Evolutionary conservation across 30 jellyfish, hydroid and myxozoan species (phyloP).

Genomic region (Turritopsis rubra): DNA sequence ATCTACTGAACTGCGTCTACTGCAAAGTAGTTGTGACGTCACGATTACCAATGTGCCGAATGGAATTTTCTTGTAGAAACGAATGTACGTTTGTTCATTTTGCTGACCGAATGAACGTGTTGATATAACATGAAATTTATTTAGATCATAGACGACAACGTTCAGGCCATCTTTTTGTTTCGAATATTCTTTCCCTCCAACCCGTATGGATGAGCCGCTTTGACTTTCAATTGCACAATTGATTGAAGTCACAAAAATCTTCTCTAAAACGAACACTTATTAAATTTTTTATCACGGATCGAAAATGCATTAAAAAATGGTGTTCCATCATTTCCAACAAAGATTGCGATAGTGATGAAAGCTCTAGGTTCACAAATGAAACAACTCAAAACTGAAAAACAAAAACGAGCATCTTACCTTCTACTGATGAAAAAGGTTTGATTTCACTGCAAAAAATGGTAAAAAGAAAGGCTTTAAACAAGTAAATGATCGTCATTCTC

Average conservation of each 20-base stretch:
- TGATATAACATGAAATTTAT: neutral
- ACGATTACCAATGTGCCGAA: neutral
- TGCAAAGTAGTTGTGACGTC: slow-evolving; percentile 20
- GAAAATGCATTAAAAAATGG: no score
- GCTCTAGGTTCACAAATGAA: no score
- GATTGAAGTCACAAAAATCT: neutral
- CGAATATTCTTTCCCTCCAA: neutral
- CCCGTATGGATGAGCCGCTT: neutral
- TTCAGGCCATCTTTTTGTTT: neutral
- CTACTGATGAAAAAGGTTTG: neutral
- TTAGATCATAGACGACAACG: neutral
- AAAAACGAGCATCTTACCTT: no score
- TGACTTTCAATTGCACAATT: slow-evolving; percentile 2
- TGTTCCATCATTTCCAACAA: no score
- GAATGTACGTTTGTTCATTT: neutral
- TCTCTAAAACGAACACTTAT: neutral
- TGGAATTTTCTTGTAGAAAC: neutral
- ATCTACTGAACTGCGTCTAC: neutral
- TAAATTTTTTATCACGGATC: neutral
- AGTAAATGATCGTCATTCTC: no score
- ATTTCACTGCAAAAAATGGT: neutral
- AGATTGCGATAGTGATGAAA: no score
- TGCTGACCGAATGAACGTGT: neutral
- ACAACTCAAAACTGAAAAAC: no score
- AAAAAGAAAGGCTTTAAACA: neutral